Conservation (phyloP, 35 echinoderm and acorn worm species). For the Ophiothrix spiculata region DNA sequence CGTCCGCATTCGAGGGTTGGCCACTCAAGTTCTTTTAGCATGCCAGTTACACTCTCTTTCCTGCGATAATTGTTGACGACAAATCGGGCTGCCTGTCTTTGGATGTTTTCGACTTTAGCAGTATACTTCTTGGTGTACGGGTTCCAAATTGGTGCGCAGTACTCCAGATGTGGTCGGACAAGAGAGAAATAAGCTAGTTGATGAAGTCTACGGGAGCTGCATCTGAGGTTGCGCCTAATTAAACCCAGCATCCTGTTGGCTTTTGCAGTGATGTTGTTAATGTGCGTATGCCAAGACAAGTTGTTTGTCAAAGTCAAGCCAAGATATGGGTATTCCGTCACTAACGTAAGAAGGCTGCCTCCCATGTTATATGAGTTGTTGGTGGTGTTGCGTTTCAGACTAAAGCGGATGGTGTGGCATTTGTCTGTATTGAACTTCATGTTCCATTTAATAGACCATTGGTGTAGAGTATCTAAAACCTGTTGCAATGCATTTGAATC, state of each 20-base stretch:
- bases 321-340: conserved; percentile 40
- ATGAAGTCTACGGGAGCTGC: neutral
- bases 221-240: neutral
- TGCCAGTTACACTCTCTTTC: too few species aligned
- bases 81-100: conserved; percentile 13
- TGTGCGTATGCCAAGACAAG: conserved; percentile 32
- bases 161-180: neutral
- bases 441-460: conserved; percentile 43
- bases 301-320: conserved; percentile 18
- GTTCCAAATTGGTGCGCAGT: neutral
- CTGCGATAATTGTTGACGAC: too few species aligned
- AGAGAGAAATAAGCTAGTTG: conserved; percentile 3
- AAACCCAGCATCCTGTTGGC: neutral
- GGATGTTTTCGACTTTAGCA: conserved; percentile 21
- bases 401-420: too few species aligned
- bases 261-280: conserved; percentile 22
- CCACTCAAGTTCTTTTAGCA: too few species aligned
- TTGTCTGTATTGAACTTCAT: too few species aligned
- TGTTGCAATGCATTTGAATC: too few species aligned
- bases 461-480: too few species aligned
- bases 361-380: neutral
- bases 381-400: conserved; percentile 38
- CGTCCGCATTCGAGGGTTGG: too few species aligned
- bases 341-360: conserved; percentile 23
- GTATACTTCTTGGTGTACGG: conserved; percentile 3